Evolutionary conservation across 2,797 vertebrate species (phyloP), one percentile per base, ranked within the genome.

Genomic region (Melanotaenia trifasciata): DNA sequence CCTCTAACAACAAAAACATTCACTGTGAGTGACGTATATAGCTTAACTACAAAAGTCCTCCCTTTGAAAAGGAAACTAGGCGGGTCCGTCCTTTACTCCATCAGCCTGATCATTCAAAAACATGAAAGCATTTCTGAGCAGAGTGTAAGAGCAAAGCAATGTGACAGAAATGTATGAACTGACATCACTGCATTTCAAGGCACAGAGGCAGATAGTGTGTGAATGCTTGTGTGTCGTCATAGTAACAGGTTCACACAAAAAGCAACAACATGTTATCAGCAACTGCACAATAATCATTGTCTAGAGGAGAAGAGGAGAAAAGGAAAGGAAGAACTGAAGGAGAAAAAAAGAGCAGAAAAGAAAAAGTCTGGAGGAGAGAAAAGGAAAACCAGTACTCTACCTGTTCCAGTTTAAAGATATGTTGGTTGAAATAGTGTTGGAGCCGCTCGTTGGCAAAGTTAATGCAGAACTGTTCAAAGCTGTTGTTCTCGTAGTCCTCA

Each of bases 401-500:
- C 94, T 99, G 98, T 73, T 99, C 97, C 14, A 99, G 85, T 80
- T 99, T 98, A 84, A 99, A 99, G 87, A 99, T 97, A 93, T 99
- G 98, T 11, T 98, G 97, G 94, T 99, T 99, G 89, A 99, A 99
- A 92, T 99, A 99, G 92, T 99, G 96, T 89, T 99, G 98, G 65
- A 99, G 95, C 24, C 96, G 96, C 65, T 99, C 98, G 0, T 99
- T 99, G 87, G 98, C 98, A 10, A 97, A 99, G 94, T 30, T 30
- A 30, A 30, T 30, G 28, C 28, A 30, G 28, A 30, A 30, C 79
- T 99, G 98, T 63, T 99, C 98, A 58, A 99, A 99, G 88, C 98
- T 99, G 88, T 99, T 99, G 91, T 95, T 99, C 91, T 99, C 98
- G 22, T 99, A 99, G 90, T 99, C 98, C 92, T 99, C 98, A 84